Base-by-base conservation (phyloP, 2,797 vertebrate species). In the Linurgus olivaceus region DNA sequence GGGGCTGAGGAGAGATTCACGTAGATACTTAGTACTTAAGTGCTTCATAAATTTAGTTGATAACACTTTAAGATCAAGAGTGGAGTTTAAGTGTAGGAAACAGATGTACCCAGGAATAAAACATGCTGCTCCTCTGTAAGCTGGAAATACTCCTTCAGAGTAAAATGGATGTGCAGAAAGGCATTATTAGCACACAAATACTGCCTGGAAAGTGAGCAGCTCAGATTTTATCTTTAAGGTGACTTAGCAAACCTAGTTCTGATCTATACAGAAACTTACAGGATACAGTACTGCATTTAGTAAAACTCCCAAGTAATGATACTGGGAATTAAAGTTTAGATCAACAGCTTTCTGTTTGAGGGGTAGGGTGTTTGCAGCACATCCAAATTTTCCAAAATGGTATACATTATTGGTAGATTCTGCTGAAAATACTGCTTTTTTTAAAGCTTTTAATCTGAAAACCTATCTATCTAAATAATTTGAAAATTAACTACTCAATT, bases 61-160 rank as follows among this genome's bases (percentile, higher is more conserved):
- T 93, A 88, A 51, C 79, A 52, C 70, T 86, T 86, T 10, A 23
- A 79, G 45, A 55, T 82, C 35, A 62, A 90, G 76, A 31, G 35
- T 73, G 66, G 72, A 42, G 72, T 90, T 93, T 40, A 86, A 68
- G 48, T 72, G 85, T 52, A 86, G 35, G 85, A 86, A 94, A 72
- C 95, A 93, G 87, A 86, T 97, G 89, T 91, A 73, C 82, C 51
- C 57, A 59, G 82, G 70, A 94, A 84, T 95, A 79, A 93, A 94
- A 78, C 45, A 65, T 31, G 66, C 89, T 93, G 29, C 73, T 88
- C 44, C 61, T 75, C 70, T 73, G 33, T 45, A 55, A 85, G 37
- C 65, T 86, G 79, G 58, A 75, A 84, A n/a, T 78, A 33, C 4
- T 75, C 63, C 66, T 86, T 59, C 79, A 70, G 58, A 80, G 38